A percentile compares a stretch with the other conserved stretches of the same genome.
phyloP scores from a whole-genome alignment of 2,113 vertebrate species.

The Melospiza georgiana region DNA sequence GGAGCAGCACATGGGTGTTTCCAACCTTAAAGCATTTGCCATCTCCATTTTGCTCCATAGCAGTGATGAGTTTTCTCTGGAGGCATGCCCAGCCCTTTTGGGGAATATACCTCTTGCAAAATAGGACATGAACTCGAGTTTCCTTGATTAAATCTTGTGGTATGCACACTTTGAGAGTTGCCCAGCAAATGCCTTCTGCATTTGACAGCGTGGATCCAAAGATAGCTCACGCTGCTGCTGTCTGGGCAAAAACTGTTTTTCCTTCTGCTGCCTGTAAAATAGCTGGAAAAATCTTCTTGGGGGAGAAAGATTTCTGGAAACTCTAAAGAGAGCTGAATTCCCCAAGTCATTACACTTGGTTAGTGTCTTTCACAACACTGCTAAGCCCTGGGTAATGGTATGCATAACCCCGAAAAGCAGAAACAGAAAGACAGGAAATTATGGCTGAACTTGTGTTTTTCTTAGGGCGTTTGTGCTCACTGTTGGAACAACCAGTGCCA shows the following conservation, averaged over 20 bases:
- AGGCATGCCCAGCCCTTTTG: not conserved
- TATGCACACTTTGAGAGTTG: not conserved
- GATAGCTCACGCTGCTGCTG: not conserved
- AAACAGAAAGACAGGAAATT: constrained; percentile 74
- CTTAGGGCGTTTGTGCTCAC: constrained; percentile 61
- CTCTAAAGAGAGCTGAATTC: constrained; percentile 43
- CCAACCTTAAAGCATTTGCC: not conserved
- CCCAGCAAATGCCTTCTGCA: constrained; percentile 15
- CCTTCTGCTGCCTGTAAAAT: constrained; percentile 48
- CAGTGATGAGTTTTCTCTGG: constrained; percentile 22
- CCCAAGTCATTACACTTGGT: constrained; percentile 51
- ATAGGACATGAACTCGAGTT: constrained; percentile 14
- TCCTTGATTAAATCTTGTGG: constrained; percentile 7
- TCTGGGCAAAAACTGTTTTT: constrained; percentile 32
- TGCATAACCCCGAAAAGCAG: constrained; percentile 61
- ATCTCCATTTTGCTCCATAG: not conserved
- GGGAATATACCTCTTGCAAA: constrained; percentile 32
- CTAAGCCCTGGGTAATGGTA: constrained; percentile 64
- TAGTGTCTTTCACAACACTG: constrained; percentile 66
- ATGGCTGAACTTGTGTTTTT: constrained; percentile 71
- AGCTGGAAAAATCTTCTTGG: constrained; percentile 45
- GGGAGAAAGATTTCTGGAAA: constrained; percentile 44
- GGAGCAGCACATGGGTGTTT: not conserved
- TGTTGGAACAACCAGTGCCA: constrained; percentile 61
- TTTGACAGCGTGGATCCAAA: not conserved